Evolutionary conservation across 2,797 vertebrate species (phyloP).

Genomic region (Crocidura indochinensis): DNA sequence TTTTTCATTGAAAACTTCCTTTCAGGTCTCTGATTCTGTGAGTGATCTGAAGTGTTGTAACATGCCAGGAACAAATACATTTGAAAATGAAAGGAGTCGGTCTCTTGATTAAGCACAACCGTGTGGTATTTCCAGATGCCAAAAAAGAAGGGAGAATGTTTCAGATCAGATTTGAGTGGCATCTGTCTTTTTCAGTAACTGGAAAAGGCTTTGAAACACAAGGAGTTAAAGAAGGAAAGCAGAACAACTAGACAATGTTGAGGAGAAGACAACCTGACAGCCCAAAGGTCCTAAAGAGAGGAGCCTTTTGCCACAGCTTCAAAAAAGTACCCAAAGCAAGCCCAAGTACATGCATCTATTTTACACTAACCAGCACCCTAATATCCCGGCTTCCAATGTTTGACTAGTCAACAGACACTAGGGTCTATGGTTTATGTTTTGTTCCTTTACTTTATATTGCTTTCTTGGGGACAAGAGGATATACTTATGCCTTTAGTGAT

Average conservation of each 20-base stretch:
- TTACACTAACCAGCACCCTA: not conserved
- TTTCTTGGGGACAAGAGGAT: not conserved
- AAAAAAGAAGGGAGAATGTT: not conserved
- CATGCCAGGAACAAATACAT: not conserved
- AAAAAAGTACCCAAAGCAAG: not conserved
- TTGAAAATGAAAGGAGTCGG: constrained; percentile 18
- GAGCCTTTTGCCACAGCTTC: not conserved
- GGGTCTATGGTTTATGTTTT: not conserved
- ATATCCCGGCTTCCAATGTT: not conserved
- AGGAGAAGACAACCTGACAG: not conserved
- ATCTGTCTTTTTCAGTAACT: constrained; percentile 21
- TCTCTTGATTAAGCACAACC: not conserved
- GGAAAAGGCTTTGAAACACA: constrained; percentile 29
- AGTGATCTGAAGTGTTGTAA: not conserved
- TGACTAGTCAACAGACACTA: not conserved
- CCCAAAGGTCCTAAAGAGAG: not conserved
- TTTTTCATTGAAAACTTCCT: not conserved
- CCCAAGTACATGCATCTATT: not conserved
- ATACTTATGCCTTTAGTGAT: not conserved
- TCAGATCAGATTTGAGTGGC: not conserved
- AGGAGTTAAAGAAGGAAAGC: not conserved
- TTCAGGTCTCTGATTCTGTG: not conserved
- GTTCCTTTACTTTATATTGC: constrained; percentile 7
- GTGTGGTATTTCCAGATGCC: not conserved
- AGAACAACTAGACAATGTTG: not conserved